Base-by-base conservation (phyloP, 2,888 invertebrate species). In the Scaptomyza caliginosa region DNA sequence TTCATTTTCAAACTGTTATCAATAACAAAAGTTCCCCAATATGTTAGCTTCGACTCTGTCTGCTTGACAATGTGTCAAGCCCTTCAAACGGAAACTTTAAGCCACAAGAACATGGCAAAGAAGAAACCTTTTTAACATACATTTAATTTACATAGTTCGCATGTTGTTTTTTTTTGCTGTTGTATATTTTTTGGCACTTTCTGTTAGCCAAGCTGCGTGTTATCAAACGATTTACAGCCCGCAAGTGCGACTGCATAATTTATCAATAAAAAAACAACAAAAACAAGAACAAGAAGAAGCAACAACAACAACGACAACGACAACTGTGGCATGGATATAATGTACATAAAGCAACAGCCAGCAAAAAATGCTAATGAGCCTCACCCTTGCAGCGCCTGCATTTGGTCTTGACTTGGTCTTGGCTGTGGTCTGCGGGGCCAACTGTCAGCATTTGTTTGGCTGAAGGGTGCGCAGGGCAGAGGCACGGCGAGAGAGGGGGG, bases 231-330 rank as follows among this genome's bases (percentile, higher is more conserved):
- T 85, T 81, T 81, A 79, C 77, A 79, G 71, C 68, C 80, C 77
- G 74, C 86, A 85, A 81, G 83, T 85, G 86, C 73, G 86, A 83
- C 80, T 85, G 81, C 83, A 81, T 81, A 81, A 81, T 77, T 86
- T 79, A 79, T 82, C 82, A 85, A 85, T 80, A 77, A 79, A 71
- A 52, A 67, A 56, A 30, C 10, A 28, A 11, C 42, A 51, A 69
- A n/a, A 46, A 46, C 13, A 21, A 46, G 4, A 43, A 43, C 4
- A 65, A 56, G 48, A 56, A 40, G 45, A 60, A 50, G 32, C 49
- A 59, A 51, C 19, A 64, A 30, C n/a, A 55, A 38, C 54, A 50
- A 45, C 57, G 56, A 58, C 21, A 66, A 39, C 21, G 50, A 39
- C 36, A 26, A 54, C 52, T 59, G 40, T 34, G 34, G 34, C 34